Base-by-base conservation (phyloP, 1,140 invertebrate genomes). In the Pseudomyrmex dendroicus region DNA sequence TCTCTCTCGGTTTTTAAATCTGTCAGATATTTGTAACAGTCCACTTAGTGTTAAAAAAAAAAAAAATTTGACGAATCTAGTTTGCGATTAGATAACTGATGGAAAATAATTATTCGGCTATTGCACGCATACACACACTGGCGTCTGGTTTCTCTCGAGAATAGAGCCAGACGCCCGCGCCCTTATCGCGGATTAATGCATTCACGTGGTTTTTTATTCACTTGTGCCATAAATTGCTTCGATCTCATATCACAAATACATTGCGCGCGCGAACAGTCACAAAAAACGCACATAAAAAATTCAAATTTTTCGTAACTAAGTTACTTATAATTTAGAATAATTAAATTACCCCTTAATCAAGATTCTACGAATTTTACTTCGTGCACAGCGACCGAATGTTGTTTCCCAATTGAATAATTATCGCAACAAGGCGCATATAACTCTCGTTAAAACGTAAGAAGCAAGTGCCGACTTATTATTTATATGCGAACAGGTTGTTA, bases 401-500 rank as follows among this genome's bases (percentile, higher is more conserved):
- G 10, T 8, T 72, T 54, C 25, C 22, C 35, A 12, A n/a, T 57
- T 67, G 46, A 57, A 13, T 48, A 68, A 67, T 46, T 22, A 8
- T 66, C 12, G 13, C 9, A 25, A 25, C 48, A 0, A 20, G 13
- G 5, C 12, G 9, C 15, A 35, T 46, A 22, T 59, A 46, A 25
- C 5, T 17, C 17, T 15, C 61, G 9, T 61, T 15, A 22, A 12
- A 67, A 48, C 54, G 10, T 22, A 64, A 22, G n/a, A 56, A 83
- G 50, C 76, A 72, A 20, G 66, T 78, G 73, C 20, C 22, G n/a
- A 84, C n/a, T 66, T 85, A 85, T 84, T 84, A 35, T 35, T 35
- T 35, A 35, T 82, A 84, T 68, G 78, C 84, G 62, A 83, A 83
- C 84, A 73, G 62, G 84, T 85, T 83, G 78, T 62, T 52, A 50